Conservation (phyloP, 1,140 invertebrate genomes). For the Metopolophium dirhodum region DNA sequence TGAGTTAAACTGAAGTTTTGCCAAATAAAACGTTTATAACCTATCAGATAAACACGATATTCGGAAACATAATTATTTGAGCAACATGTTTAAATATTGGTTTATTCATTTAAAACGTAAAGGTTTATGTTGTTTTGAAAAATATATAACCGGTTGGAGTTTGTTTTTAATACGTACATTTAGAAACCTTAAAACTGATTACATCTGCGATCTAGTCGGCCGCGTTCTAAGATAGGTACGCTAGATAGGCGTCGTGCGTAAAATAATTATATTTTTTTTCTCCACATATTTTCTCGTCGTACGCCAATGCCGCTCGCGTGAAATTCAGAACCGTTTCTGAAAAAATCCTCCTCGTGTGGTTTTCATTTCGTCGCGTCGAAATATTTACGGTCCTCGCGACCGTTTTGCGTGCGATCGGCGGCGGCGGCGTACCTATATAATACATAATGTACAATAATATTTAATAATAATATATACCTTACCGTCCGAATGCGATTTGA, state of each 20-base stretch:
- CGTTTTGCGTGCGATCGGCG: neutral
- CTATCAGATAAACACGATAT: neutral
- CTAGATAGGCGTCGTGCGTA: neutral
- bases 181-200: conserved; percentile 16
- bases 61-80: neutral
- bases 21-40: neutral
- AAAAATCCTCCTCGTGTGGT: neutral
- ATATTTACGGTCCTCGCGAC: neutral
- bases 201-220: neutral
- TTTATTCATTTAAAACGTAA: neutral
- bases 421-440: too few relatives aligned
- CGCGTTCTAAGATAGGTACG: neutral
- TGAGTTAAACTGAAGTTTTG: neutral
- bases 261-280: conserved; percentile 8
- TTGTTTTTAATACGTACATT: conserved; percentile 8
- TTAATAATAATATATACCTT: neutral
- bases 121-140: neutral
- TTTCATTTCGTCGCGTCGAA: neutral
- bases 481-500: neutral
- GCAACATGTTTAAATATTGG: neutral
- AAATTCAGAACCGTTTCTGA: neutral
- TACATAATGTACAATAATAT: neutral
- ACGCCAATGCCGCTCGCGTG: neutral
- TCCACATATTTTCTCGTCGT: neutral
- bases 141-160: neutral